Base-by-base conservation (phyloP, 2,113 vertebrate species). In the Polypterus senegalus region DNA sequence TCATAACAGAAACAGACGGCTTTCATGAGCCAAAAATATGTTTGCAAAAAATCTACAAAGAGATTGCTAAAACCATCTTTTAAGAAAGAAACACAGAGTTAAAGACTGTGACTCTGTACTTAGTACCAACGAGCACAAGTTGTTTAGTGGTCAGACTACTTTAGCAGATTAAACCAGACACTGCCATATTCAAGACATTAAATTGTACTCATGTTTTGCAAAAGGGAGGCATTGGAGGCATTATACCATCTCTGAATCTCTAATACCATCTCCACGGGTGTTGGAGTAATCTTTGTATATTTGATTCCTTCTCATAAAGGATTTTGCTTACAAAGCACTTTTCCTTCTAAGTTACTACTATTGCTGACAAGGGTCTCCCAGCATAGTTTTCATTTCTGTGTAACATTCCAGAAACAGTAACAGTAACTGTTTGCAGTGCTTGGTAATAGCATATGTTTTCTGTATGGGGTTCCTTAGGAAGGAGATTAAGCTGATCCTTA, bases 11-110 rank as follows among this genome's bases (percentile, higher is more conserved):
- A 58, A 51, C 55, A 8, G 10, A 47, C 47, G 9, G 47, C n/a
- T n/a, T 60, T 48, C 27, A 43, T 45, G 56, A 58, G 27, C 56
- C 56, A 58, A 58, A 58, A 58, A 58, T 60, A 10, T 60, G 59
- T 60, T 60, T 9, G 9, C 9, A 60, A 60, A 64, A 47, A 46
- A n/a, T 52, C 57, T 60, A 8, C 27, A 57, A 11, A 9, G 57
- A 48, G n/a, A 9, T 46, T 45, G 47, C 56, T 11, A 45, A 45
- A 58, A 58, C 9, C 4, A 45, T 58, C 56, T 58, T 58, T 58
- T 58, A 58, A 58, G 56, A 45, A 58, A 58, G 43, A 45, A 58
- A 58, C 3, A 7, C 27, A 27, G 8, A 7, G 43, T 43, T 8
- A 3, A 8, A 58, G 43, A 44, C 43, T 55, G 9, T 4, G 43